Percentiles rank a stretch among this genome's conserved stretches.
Evolutionary conservation across 2,888 invertebrate genomes (phyloP).

Genomic region (Spicauda simplicius): DNA sequence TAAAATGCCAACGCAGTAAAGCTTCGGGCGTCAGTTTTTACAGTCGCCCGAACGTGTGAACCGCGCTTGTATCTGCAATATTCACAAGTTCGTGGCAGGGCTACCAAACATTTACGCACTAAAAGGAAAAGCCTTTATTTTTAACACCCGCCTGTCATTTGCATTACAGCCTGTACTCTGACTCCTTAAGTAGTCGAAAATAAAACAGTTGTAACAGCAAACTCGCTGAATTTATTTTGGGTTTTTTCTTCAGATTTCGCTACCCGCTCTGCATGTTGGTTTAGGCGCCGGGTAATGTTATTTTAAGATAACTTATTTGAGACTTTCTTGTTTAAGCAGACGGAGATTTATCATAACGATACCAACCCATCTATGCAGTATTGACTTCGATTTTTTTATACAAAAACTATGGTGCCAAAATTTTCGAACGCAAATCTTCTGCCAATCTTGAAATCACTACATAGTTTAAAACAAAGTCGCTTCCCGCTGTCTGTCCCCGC

Average conservation of each 20-base stretch:
- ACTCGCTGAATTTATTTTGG: not conserved
- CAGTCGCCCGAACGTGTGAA: constrained; percentile 64
- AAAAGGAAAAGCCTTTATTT: constrained; percentile 14
- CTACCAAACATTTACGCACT: constrained; percentile 19
- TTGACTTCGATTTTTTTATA: constrained; percentile 15
- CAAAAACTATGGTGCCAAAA: constrained; percentile 16
- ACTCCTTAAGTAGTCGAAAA: constrained; percentile 14
- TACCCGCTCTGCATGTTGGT: constrained; percentile 3
- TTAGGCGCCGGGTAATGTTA: constrained; percentile 2
- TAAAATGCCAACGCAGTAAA: constrained; percentile 54
- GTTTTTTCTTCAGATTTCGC: not conserved
- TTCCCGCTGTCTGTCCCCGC: too few species aligned
- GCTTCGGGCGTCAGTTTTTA: constrained; percentile 61
- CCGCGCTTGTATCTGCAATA: constrained; percentile 64
- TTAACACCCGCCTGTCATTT: constrained; percentile 8
- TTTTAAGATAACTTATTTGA: constrained; percentile 2
- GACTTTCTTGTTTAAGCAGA: not conserved
- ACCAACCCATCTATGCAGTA: not conserved
- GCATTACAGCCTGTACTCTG: not conserved
- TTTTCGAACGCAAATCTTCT: constrained; percentile 20
- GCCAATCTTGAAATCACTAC: constrained; percentile 27
- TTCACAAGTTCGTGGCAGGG: constrained; percentile 57
- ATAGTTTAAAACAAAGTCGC: too few species aligned
- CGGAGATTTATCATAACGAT: constrained; percentile 12
- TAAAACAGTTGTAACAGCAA: not conserved